Conservation (phyloP, 2,797 vertebrate species). For the Ficedula albicollis region DNA sequence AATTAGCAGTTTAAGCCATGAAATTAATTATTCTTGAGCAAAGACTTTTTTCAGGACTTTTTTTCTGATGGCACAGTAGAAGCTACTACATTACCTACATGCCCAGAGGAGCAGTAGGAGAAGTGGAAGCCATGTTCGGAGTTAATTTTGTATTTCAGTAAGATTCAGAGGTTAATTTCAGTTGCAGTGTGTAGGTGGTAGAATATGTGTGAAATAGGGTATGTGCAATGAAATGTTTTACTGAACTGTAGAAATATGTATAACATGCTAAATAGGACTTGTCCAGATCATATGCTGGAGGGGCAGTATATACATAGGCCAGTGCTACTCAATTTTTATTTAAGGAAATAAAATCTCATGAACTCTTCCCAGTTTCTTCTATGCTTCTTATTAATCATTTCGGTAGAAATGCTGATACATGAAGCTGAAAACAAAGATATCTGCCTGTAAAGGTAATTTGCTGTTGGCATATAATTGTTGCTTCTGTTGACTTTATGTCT, state of each 20-base stretch:
- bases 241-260: not conserved
- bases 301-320: not conserved
- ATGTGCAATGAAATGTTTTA: not conserved
- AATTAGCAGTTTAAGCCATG: not conserved
- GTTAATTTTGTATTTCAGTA: not conserved
- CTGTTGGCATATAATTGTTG: not conserved
- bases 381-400: not conserved
- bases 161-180: not conserved
- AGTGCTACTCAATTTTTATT: not conserved
- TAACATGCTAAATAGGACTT: not conserved
- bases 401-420: not conserved
- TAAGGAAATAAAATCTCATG: not conserved
- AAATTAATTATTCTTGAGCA: not conserved
- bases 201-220: not conserved
- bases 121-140: not conserved
- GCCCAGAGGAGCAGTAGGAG: not conserved
- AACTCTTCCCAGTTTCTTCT: not conserved
- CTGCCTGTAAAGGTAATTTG: not conserved
- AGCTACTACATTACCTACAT: not conserved
- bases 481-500: not conserved
- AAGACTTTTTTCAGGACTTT: not conserved
- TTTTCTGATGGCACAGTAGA: not conserved
- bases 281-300: not conserved
- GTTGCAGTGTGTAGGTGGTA: not conserved
- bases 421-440: not conserved